Conservation (phyloP, 2,113 vertebrate genomes). For the Boulengeromyrus knoepffleri region DNA sequence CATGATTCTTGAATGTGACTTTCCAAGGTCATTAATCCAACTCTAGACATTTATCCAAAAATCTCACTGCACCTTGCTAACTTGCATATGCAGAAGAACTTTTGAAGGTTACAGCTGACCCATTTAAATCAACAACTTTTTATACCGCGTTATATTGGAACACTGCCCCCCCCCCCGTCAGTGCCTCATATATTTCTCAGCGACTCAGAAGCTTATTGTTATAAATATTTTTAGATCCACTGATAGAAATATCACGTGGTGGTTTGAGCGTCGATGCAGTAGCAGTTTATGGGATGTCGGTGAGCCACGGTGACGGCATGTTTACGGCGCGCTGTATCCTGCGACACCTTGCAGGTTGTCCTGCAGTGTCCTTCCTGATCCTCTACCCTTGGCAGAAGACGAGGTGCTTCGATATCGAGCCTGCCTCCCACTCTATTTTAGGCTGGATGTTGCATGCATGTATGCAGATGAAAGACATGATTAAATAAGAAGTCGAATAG, state of each 20-base stretch:
- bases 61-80: neutral
- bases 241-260: neutral
- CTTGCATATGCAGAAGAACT: neutral
- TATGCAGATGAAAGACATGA: neutral
- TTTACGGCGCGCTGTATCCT: neutral
- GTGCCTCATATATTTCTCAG: neutral
- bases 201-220: neutral
- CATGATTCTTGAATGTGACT: neutral
- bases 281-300: neutral
- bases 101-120: neutral
- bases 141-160: neutral
- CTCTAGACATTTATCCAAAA: neutral
- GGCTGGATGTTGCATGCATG: neutral
- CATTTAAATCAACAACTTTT: neutral
- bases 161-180: neutral
- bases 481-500: neutral
- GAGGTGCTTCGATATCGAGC: neutral
- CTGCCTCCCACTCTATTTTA: neutral
- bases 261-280: neutral
- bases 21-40: neutral
- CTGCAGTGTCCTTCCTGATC: neutral
- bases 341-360: neutral
- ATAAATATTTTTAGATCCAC: conserved; percentile 1
- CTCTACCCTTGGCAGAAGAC: neutral
- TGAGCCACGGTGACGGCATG: neutral